These are phyloP conservation scores for Aviceda subcristata DNA, from an alignment of 2,113 vertebrate genomes.

Conservation along the genomic window DNA sequence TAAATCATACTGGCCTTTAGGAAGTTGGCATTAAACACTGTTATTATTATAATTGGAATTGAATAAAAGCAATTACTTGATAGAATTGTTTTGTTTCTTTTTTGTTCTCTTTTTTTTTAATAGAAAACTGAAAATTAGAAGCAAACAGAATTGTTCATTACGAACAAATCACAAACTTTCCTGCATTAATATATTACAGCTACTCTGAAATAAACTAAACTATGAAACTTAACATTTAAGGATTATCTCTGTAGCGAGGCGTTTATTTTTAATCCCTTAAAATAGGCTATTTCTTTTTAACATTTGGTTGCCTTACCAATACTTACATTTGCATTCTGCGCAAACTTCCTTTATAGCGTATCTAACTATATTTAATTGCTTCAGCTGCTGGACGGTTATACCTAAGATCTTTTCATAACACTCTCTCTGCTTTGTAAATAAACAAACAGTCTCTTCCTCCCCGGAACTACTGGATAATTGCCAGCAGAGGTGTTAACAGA, in stretches of 20 bases:
- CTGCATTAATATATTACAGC: background rate
- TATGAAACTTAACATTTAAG: background rate
- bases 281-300: background rate
- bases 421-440: background rate
- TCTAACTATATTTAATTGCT: background rate
- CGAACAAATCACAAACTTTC: background rate
- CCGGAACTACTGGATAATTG: background rate
- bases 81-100: background rate
- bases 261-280: background rate
- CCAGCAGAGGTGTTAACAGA: constrained; percentile 11
- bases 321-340: background rate
- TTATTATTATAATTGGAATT: background rate
- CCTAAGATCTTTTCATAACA: background rate
- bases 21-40: background rate
- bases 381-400: background rate
- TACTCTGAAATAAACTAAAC: background rate
- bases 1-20: background rate
- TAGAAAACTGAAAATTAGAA: background rate
- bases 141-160: background rate
- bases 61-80: background rate
- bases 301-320: background rate
- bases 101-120: background rate
- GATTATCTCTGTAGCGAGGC: background rate
- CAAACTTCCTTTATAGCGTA: background rate
- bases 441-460: background rate